These are phyloP conservation scores for Pelosia muscerda DNA, from an alignment of 2,888 invertebrate genomes.

Conservation along the genomic window DNA sequence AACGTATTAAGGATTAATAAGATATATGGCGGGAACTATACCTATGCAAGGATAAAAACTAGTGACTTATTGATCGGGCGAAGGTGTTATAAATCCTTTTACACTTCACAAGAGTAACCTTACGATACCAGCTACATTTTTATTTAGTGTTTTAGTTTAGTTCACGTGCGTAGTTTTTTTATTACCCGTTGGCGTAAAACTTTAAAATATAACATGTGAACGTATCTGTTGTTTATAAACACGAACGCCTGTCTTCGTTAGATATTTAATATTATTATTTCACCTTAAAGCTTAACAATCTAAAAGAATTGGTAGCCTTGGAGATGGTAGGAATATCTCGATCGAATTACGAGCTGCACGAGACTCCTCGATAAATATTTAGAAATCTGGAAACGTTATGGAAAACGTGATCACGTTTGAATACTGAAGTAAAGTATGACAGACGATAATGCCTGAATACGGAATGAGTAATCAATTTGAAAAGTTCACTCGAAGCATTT, in stretches of 20 bases:
- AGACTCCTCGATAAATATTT: neutral
- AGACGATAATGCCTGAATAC: neutral
- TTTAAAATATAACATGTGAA: neutral
- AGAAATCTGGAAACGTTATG: neutral
- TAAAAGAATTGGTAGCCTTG: neutral
- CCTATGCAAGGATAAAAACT: constrained; percentile 45
- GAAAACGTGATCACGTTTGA: neutral
- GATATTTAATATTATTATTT: constrained; percentile 1
- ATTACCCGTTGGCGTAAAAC: neutral
- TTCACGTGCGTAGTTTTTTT: constrained; percentile 17
- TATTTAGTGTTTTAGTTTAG: neutral
- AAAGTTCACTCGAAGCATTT: too few relatives aligned
- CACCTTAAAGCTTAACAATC: neutral
- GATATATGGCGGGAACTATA: too few relatives aligned
- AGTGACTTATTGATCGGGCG: constrained; percentile 20
- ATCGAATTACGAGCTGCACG: neutral
- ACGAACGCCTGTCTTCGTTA: neutral
- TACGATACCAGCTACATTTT: constrained; percentile 10
- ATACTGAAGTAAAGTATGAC: neutral
- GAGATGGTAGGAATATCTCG: neutral
- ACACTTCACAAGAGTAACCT: constrained; percentile 40
- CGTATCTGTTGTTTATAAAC: constrained; percentile 1
- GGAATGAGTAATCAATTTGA: neutral
- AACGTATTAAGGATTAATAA: too few relatives aligned
- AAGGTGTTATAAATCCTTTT: constrained; percentile 48